Evolutionary conservation across 2,113 vertebrate genomes (phyloP).

Genomic region (Phalacrocorax aristotelis): DNA sequence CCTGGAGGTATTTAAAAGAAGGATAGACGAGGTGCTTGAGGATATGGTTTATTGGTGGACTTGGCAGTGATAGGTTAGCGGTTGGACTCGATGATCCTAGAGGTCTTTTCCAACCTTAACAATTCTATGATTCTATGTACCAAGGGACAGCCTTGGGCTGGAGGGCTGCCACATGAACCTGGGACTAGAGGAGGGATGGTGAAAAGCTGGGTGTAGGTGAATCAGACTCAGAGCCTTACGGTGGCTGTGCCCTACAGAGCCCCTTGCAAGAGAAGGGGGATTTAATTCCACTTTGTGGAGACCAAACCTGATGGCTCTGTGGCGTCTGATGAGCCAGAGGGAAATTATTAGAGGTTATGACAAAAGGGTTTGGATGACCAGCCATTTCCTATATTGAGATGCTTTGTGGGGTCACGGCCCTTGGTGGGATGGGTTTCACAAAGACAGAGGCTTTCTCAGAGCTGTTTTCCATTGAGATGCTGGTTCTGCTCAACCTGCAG

Average conservation of each 20-base stretch:
- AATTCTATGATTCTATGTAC: not conserved
- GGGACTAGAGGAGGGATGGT: not conserved
- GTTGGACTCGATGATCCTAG: too few relatives aligned
- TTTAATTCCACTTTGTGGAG: not conserved
- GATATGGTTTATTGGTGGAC: too few relatives aligned
- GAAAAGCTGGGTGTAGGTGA: not conserved
- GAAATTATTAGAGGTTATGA: not conserved
- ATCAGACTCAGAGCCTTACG: not conserved
- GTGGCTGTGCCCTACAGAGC: not conserved
- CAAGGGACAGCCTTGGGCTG: not conserved
- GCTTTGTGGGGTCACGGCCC: not conserved
- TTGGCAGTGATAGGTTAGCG: too few relatives aligned
- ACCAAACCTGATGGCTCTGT: not conserved
- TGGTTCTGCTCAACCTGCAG: not conserved
- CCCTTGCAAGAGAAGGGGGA: not conserved
- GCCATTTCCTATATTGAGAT: not conserved
- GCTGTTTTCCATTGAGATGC: not conserved
- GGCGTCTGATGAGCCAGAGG: not conserved
- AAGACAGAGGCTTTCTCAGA: not conserved
- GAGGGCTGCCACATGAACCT: rapidly evolving
- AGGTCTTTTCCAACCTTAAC: too few relatives aligned
- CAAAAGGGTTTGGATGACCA: not conserved
- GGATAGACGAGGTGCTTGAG: too few relatives aligned
- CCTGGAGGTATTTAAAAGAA: too few relatives aligned
- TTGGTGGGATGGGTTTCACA: not conserved